Conservation (phyloP, 2,113 vertebrate genomes). For the Anguilla rostrata region DNA sequence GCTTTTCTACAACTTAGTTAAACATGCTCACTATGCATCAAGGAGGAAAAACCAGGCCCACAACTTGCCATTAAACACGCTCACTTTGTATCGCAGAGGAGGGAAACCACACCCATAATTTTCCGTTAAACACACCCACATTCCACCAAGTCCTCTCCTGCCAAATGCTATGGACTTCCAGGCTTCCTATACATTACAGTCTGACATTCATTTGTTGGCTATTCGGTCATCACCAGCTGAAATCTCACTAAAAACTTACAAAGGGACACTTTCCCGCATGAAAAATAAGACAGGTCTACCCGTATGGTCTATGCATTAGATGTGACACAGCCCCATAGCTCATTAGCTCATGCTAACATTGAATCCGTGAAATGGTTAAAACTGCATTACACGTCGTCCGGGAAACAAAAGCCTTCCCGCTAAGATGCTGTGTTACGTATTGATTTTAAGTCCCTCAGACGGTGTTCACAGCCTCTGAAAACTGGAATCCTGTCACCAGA, state of each 20-base stretch:
- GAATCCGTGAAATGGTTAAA: not conserved
- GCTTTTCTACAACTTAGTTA: not conserved
- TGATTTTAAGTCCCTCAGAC: not conserved
- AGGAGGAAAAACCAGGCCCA: not conserved
- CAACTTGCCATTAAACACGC: not conserved
- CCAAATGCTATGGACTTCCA: no score
- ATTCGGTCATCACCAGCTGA: not conserved
- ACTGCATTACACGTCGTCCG: not conserved
- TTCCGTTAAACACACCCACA: no score
- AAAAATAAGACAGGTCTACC: not conserved
- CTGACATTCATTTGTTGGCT: no score
- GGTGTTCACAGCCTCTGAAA: conserved; percentile 1
- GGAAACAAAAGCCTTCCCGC: not conserved
- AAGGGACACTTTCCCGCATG: no score
- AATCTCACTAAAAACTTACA: no score
- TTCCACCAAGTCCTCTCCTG: no score
- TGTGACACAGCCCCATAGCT: not conserved
- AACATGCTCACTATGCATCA: not conserved
- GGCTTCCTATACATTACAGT: no score
- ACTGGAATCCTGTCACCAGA: conserved; percentile 7
- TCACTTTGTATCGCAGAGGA: no score
- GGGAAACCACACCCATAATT: no score
- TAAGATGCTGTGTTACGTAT: not conserved
- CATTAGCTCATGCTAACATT: not conserved
- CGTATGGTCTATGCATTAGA: not conserved